These are phyloP conservation scores for Xerus inauris DNA, from an alignment of 2,113 vertebrate genomes.

Conservation along the genomic window DNA sequence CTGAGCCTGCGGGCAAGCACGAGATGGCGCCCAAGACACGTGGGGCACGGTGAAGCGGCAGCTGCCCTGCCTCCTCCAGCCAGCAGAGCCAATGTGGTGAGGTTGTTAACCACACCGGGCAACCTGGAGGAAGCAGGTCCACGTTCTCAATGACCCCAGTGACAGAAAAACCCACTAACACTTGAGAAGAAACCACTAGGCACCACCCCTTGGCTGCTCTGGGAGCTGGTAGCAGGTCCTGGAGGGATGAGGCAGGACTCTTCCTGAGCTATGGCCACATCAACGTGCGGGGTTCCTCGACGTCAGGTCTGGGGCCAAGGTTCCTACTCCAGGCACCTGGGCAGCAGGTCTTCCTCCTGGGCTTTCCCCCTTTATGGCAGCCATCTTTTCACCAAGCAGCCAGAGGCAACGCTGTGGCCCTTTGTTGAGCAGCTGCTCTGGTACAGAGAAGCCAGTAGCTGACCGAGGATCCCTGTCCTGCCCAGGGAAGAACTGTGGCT, in stretches of 20 bases:
- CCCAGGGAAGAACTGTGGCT: neutral
- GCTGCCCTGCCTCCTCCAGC: slow-evolving; percentile 56
- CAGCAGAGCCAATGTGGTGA: slow-evolving; percentile 63
- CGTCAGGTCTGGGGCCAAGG: neutral
- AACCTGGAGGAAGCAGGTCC: slow-evolving; percentile 83
- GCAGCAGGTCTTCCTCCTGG: neutral
- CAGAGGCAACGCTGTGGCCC: neutral
- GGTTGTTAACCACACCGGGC: slow-evolving; percentile 81
- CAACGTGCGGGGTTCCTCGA: neutral
- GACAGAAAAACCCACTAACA: slow-evolving; percentile 84
- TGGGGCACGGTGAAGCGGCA: neutral
- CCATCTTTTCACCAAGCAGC: neutral
- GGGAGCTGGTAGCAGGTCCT: neutral
- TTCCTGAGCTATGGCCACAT: neutral
- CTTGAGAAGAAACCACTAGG: slow-evolving; percentile 62
- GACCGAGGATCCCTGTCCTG: rapidly evolving
- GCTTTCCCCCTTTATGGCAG: neutral
- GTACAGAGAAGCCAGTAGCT: neutral
- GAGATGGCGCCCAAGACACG: neutral
- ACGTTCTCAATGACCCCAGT: slow-evolving; percentile 75
- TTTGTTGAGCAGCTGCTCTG: neutral
- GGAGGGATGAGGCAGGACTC: rapidly evolving
- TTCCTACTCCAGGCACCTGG: too few species aligned
- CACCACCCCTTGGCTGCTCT: slow-evolving; percentile 61
- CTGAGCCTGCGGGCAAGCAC: too few species aligned